Evolutionary conservation across 2,113 vertebrate species (phyloP), one percentile per base, ranked within the genome.

Genomic region (Macquaria ambigua): DNA sequence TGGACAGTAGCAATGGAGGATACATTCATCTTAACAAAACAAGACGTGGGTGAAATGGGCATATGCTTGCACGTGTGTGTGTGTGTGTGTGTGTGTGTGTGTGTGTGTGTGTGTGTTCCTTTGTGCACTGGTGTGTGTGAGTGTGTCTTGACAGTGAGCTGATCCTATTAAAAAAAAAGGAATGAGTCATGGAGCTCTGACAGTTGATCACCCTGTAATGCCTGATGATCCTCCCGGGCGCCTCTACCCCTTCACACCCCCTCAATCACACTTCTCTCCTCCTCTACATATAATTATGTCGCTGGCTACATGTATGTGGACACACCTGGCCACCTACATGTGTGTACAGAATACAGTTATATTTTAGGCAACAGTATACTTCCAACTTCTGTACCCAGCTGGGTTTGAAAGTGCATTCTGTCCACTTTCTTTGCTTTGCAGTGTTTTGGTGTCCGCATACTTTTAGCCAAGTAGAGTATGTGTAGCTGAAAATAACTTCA

Each of bases 161-260:
- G 52, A 53, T 84, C 56, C 31, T 16, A 43, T 76, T 41, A 80
- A 75, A 71, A 77, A 82, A 67, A 34, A 82, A 67, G 21, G 5
- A 73, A 78, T 85, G 79, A 90, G 81, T 88, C 82, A 87, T 68
- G 63, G 11, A 53, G 25, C 5, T 73, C 25, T 86, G 80, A 83
- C 64, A 64, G 81, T 79, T 81, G 74, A 84, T 74, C 48, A 75
- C 61, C 39, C 69, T 58, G 39, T 83, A 77, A 79, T 48, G 58
- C 64, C 62, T 73, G 43, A 74, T 81, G 50, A 82, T 72, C 74
- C 71, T 62, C 53, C 25, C 20, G 28, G 18, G 21, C 8, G 7
- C 25, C 73, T 39, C 62, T n/a, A 34, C 34, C 34, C 34, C 34
- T 61, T 31, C 37, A n/a, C 20, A 34, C 1, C 52, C 50, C 41